phyloP scores from a whole-genome alignment of 2,888 invertebrate genomes.

The Labia minor region DNA sequence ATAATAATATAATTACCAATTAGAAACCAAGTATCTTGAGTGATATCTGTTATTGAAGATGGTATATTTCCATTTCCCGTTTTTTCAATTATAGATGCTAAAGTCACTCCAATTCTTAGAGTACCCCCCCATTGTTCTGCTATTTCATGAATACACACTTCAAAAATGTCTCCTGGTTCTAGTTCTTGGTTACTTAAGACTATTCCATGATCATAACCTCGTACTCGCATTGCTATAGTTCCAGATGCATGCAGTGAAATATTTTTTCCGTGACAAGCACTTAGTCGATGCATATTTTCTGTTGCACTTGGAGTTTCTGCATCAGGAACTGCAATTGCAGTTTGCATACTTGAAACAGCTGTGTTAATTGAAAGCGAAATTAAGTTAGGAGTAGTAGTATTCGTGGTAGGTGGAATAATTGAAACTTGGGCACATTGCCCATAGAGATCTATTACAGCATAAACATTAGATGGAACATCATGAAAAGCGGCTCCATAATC shows the following conservation, averaged over 20 bases:
- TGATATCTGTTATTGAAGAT: constrained; percentile 50
- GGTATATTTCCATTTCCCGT: constrained; percentile 51
- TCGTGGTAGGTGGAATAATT: constrained; percentile 30
- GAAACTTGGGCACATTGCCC: constrained; percentile 87
- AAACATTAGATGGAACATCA: constrained; percentile 67
- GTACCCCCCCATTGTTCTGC: constrained; percentile 58
- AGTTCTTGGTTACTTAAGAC: constrained; percentile 63
- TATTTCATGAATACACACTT: constrained; percentile 48
- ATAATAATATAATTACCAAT: constrained; percentile 39
- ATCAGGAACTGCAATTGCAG: background rate
- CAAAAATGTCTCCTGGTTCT: constrained; percentile 65
- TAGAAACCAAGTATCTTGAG: constrained; percentile 58
- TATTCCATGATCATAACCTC: constrained; percentile 48
- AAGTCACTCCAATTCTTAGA: constrained; percentile 66
- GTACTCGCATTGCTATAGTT: constrained; percentile 50
- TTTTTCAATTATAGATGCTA: constrained; percentile 44
- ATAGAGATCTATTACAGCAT: constrained; percentile 89
- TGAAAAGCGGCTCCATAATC: constrained; percentile 79
- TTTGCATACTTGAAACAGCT: background rate
- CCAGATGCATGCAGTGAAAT: constrained; percentile 56
- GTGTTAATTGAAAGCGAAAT: background rate
- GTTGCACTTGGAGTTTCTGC: background rate
- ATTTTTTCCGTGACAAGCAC: constrained; percentile 51
- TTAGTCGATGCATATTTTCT: constrained; percentile 32
- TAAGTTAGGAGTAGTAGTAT: background rate